Percentiles rank a stretch among this genome's conserved stretches.
These are phyloP conservation scores for Pyrrhosoma nymphula DNA, from an alignment of 2,888 invertebrate genomes.

Conservation along the genomic window DNA sequence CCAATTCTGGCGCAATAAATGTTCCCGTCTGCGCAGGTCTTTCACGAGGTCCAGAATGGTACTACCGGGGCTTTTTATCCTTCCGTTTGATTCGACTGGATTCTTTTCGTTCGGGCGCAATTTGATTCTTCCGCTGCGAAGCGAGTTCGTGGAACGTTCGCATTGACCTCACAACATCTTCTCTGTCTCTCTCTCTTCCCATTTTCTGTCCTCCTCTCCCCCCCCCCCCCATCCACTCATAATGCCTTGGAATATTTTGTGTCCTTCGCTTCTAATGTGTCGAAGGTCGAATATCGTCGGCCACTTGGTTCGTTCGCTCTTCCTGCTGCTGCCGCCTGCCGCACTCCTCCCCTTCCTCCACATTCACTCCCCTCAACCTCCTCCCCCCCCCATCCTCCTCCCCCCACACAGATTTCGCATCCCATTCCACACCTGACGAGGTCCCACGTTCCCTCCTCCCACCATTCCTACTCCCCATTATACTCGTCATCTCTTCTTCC, in stretches of 20 bases:
- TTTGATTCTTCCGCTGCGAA: no score
- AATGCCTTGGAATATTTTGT: constrained; percentile 26
- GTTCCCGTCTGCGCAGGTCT: no score
- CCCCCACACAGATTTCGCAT: neutral
- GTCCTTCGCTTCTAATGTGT: constrained; percentile 34
- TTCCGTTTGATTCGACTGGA: no score
- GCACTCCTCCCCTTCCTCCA: neutral
- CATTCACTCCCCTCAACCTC: no score
- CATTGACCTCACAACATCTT: constrained; percentile 13
- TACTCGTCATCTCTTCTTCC: neutral
- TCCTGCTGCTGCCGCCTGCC: neutral
- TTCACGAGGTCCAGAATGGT: no score
- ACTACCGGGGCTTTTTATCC: no score
- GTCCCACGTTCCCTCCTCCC: neutral
- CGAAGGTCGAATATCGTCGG: neutral
- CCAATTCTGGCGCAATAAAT: no score
- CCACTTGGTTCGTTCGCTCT: neutral
- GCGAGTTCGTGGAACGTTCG: neutral
- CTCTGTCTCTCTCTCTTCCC: neutral
- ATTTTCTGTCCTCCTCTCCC: no score
- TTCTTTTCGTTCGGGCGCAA: no score
- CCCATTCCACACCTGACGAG: neutral
- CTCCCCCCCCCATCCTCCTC: neutral
- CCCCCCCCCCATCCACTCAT: neutral
- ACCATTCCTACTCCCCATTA: neutral